Evolutionary conservation across 2,797 vertebrate species (phyloP).

Genomic region (Phaenicophaeus curvirostris): DNA sequence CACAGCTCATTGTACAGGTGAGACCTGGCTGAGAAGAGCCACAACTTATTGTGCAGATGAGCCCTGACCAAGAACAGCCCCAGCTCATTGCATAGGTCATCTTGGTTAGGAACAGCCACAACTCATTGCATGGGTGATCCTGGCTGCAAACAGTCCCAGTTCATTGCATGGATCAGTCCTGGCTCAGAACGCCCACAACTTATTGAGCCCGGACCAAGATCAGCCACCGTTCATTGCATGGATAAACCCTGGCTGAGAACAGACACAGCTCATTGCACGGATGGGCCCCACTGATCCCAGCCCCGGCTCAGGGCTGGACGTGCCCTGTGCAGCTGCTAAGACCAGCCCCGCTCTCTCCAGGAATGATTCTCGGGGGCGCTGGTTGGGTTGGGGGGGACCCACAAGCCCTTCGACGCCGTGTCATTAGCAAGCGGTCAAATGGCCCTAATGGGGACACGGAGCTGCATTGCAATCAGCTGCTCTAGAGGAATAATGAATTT

Average conservation of each 20-base stretch:
- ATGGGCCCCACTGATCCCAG: too few species aligned
- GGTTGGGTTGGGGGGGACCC: not conserved
- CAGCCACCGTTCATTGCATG: too few species aligned
- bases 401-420: not conserved
- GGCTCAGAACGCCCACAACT: not conserved
- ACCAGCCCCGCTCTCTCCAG: not conserved
- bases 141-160: not conserved
- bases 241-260: not conserved
- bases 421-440: conserved; percentile 40
- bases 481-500: conserved; percentile 52
- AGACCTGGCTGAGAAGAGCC: too few species aligned
- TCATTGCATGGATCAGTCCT: accelerated
- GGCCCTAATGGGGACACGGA: conserved; percentile 33
- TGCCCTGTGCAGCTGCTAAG: not conserved
- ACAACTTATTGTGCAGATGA: too few species aligned
- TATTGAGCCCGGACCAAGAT: too few species aligned
- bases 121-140: too few species aligned
- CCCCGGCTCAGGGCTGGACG: too few species aligned
- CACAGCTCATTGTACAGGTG: too few species aligned
- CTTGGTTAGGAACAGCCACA: too few species aligned
- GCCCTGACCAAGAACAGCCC: not conserved
- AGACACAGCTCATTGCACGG: accelerated
- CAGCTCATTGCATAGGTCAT: not conserved
- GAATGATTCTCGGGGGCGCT: not conserved
- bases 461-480: conserved; percentile 65